Base-by-base conservation (phyloP, 2,888 invertebrate genomes). In the Melieria picta region DNA sequence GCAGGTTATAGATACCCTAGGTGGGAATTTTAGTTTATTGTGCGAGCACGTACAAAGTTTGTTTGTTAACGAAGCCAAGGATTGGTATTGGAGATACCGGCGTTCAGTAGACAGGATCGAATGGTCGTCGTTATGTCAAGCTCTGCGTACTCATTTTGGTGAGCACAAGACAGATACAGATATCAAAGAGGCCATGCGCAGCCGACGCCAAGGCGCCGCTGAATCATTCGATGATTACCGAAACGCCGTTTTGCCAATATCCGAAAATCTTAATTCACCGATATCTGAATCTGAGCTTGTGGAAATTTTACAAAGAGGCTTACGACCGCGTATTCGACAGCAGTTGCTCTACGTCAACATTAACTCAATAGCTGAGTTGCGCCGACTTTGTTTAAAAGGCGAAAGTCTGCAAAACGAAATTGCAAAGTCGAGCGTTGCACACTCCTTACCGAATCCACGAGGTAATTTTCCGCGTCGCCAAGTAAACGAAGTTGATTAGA, bases 331-430 rank as follows among this genome's bases (percentile, higher is more conserved):
- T 4, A 62, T 68, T 61, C 55, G 63, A 10, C 65, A 65, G 42
- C 47, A 69, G 57, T 57, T 69, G n/a, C 45, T 69, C 7, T 69
- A 57, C 47, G 69, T 69, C 10, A 10, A 43, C 7, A 60, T 65
- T 65, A 42, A 57, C 42, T 64, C 64, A 7, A 9, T 65, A 10
- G 70, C 45, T 7, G 42, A 60, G 30, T 11, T 60, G 9, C 63
- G 45, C 10, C 64, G 45, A 16, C 58, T 65, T 10, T 70, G 70
- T 60, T 13, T 58, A 10, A 70, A 58, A 58, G 58, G 65, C 7
- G 70, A 70, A 58, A 52, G n/a, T 7, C 45, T 30, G 42, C 52
- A 55, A 13, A 63, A 55, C 10, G 55, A 69, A 55, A 61, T 64
- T 11, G 13, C n/a, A 13, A 63, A 46, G 43, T 47, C 42, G 4